phyloP scores from a whole-genome alignment of 64 coral and sea anemone species.

The Trachythela sp. region DNA sequence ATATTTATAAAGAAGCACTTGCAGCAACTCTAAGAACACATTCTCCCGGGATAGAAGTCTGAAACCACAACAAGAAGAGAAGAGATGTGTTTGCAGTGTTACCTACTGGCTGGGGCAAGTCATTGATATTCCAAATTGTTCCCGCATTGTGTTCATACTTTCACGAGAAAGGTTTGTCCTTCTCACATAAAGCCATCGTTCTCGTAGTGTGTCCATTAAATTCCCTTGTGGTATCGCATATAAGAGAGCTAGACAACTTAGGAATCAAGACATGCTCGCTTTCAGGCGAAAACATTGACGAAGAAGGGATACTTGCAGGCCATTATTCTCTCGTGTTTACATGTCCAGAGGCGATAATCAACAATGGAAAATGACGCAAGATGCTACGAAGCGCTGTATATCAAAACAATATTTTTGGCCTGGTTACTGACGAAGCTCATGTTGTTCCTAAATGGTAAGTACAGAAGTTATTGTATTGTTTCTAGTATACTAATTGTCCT shows the following conservation, averaged over 20 bases:
- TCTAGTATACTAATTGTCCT: too few species aligned
- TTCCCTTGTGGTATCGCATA: conserved; percentile 55
- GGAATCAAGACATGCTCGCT: conserved; percentile 15
- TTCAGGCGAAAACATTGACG: conserved; percentile 3
- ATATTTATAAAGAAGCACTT: background rate
- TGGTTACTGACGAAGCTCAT: too few species aligned
- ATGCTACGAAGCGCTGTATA: too few species aligned
- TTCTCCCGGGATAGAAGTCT: conserved; percentile 30
- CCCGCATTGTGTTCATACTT: conserved; percentile 31
- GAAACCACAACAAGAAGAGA: conserved; percentile 45
- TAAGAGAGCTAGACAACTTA: conserved; percentile 33
- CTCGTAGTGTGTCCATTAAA: conserved; percentile 54
- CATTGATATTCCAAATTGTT: conserved; percentile 59
- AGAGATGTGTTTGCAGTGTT: conserved; percentile 55
- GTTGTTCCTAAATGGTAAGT: too few species aligned
- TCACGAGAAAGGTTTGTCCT: conserved; percentile 33
- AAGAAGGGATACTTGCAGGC: background rate
- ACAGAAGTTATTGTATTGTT: too few species aligned
- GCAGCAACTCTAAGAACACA: background rate
- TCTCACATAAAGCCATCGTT: conserved; percentile 46
- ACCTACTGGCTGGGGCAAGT: conserved; percentile 57
- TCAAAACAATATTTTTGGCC: too few species aligned
- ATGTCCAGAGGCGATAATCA: conserved; percentile 42
- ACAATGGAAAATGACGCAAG: background rate
- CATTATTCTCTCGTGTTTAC: conserved; percentile 42